Evolutionary conservation across 2,888 invertebrate species (phyloP).

Genomic region (Andrena chrysosceles): DNA sequence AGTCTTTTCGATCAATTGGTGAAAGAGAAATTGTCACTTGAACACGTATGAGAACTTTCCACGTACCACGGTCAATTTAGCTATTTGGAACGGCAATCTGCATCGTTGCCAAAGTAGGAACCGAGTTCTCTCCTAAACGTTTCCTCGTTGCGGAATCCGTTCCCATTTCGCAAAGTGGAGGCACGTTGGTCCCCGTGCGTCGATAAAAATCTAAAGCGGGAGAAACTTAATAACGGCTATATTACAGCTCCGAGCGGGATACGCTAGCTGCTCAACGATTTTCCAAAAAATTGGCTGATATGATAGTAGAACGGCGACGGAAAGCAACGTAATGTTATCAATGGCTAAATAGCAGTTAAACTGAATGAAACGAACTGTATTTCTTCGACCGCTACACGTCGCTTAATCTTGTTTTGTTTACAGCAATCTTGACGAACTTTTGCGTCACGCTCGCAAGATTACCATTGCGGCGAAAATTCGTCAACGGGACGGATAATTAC

Average conservation of each 20-base stretch:
- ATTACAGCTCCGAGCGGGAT: neutral
- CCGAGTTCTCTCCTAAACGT: conserved; percentile 61
- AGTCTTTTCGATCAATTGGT: conserved; percentile 18
- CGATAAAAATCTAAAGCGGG: conserved; percentile 43
- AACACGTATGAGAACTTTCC: conserved; percentile 55
- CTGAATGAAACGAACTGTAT: too few species aligned
- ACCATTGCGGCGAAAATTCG: neutral
- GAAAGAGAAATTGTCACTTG: conserved; percentile 47
- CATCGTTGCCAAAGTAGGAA: conserved; percentile 56
- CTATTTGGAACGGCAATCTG: conserved; percentile 71
- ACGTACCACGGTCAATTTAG: conserved; percentile 74
- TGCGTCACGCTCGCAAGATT: neutral
- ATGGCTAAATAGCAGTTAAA: too few species aligned
- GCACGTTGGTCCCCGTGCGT: conserved; percentile 36
- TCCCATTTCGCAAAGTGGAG: conserved; percentile 60
- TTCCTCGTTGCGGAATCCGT: conserved; percentile 66
- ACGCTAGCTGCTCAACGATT: too few species aligned
- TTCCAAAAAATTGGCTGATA: neutral
- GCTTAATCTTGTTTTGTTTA: neutral
- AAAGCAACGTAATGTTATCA: neutral
- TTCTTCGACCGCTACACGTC: too few species aligned
- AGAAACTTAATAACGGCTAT: conserved; percentile 27
- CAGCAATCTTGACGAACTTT: neutral
- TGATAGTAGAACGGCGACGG: neutral
- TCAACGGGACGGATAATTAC: neutral